A percentile compares a stretch with the other conserved stretches of the same genome.
phyloP scores from a whole-genome alignment of 2,888 invertebrate species.

The Nineta flava region DNA sequence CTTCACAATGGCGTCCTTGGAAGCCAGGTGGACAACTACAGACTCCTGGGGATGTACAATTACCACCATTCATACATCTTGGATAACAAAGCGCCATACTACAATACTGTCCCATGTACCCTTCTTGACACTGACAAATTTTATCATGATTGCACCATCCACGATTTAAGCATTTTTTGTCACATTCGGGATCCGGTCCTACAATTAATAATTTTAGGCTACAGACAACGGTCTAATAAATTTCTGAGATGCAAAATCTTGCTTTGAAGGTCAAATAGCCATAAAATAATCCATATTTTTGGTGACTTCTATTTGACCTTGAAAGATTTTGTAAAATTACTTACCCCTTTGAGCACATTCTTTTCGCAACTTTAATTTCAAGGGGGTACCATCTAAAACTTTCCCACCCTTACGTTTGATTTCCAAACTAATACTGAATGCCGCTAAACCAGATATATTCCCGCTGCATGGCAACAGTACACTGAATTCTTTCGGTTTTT shows the following conservation, averaged over 20 bases:
- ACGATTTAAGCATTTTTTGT: slow-evolving; percentile 71
- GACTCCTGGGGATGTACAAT: slow-evolving; percentile 76
- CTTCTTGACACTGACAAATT: slow-evolving; percentile 77
- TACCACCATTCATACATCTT: slow-evolving; percentile 84
- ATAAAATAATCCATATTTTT: too few species aligned
- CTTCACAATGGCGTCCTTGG: slow-evolving; percentile 81
- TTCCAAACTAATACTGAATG: slow-evolving; percentile 72
- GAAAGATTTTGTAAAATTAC: too few species aligned
- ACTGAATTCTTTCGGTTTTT: slow-evolving; percentile 78
- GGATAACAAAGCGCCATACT: slow-evolving; percentile 82
- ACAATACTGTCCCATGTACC: slow-evolving; percentile 82
- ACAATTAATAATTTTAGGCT: slow-evolving; percentile 9
- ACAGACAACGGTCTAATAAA: background rate
- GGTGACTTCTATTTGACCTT: too few species aligned
- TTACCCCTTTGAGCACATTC: slow-evolving; percentile 86
- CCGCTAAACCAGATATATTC: slow-evolving; percentile 74
- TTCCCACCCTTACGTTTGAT: slow-evolving; percentile 66
- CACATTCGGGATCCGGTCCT: slow-evolving; percentile 82
- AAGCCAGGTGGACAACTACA: slow-evolving; percentile 82
- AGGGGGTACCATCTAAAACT: slow-evolving; percentile 72
- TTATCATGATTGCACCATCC: slow-evolving; percentile 72
- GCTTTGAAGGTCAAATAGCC: too few species aligned
- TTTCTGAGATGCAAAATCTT: too few species aligned
- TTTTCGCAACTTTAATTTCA: slow-evolving; percentile 74
- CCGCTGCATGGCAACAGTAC: slow-evolving; percentile 75